Evolutionary conservation across 2,113 vertebrate species (phyloP), one percentile per base, ranked within the genome.

Genomic region (Phalacrocorax carbo): DNA sequence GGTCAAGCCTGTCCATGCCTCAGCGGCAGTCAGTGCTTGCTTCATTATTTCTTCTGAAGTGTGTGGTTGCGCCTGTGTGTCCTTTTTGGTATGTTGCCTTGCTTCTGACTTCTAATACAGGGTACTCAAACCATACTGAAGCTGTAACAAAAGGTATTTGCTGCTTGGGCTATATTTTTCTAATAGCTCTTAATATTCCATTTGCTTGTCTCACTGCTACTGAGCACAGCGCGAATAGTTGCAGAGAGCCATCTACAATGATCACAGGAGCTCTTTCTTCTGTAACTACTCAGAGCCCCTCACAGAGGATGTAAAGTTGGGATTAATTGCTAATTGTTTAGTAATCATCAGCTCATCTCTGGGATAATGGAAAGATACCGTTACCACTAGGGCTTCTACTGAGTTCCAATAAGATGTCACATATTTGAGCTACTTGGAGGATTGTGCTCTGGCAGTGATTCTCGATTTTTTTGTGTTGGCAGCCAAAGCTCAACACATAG

Each of bases 321-420:
- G 62, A 82, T 92, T 87, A 87, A 89, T 82, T 93, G 62, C 65
- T 89, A 73, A 89, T 95, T 20, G 77, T 91, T 93, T 80, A 26
- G 25, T 72, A 85, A 76, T 91, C 9, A 62, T 62, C 49, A 69
- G 32, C 42, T 44, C 52, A 69, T 91, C 65, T 86, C 69, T 82
- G 70, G 15, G 52, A 72, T 92, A 92, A 76, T 57, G 72, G 69
- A 78, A 78, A 86, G 69, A 75, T 86, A 52, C 19, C 11, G 9
- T 82, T 93, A 46, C 27, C 21, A 21, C 65, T 60, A 38, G 52
- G 46, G 44, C 48, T 90, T 90, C n/a, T 54, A 36, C 49, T 72
- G 15, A 32, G 79, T 93, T 83, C 34, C 82, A 9, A 52, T 34
- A 10, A 9, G 26, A 52, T 68, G 46, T 64, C 27, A 14, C 2